Percentiles rank a stretch among this genome's conserved stretches.
These are phyloP conservation scores for Gallinago jamesoni DNA, from an alignment of 2,113 vertebrate genomes.

Conservation along the genomic window DNA sequence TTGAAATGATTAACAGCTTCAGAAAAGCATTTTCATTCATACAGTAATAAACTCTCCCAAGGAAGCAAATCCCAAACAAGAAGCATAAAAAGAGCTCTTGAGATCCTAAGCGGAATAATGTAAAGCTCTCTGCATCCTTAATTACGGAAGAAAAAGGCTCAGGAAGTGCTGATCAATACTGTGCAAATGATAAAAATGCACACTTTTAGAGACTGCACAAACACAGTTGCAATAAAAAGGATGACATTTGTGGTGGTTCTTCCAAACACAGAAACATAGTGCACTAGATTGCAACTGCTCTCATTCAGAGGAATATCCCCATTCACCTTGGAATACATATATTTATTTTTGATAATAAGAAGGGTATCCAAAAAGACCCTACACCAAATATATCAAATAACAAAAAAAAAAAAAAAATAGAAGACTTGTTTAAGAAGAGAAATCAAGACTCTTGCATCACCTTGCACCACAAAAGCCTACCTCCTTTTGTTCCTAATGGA, in stretches of 20 bases:
- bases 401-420: neutral
- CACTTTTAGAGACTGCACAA: neutral
- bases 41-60: conserved; percentile 33
- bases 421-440: neutral
- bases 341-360: neutral
- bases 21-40: conserved; percentile 51
- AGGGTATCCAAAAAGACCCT: neutral
- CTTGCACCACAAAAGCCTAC: too few species aligned
- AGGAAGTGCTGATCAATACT: conserved; percentile 4
- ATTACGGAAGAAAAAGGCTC: neutral
- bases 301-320: neutral
- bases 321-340: neutral
- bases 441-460: neutral
- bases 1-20: conserved; percentile 39
- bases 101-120: neutral
- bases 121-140: conserved; percentile 34
- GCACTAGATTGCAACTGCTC: neutral
- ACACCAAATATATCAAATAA: neutral
- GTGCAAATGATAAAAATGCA: neutral
- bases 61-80: conserved; percentile 50
- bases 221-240: neutral
- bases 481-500: neutral
- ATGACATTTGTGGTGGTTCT: neutral
- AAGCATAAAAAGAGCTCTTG: conserved; percentile 31
- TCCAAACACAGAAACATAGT: neutral